phyloP scores from a whole-genome alignment of 2,888 invertebrate genomes.

The Alloscopus bannaensis region DNA sequence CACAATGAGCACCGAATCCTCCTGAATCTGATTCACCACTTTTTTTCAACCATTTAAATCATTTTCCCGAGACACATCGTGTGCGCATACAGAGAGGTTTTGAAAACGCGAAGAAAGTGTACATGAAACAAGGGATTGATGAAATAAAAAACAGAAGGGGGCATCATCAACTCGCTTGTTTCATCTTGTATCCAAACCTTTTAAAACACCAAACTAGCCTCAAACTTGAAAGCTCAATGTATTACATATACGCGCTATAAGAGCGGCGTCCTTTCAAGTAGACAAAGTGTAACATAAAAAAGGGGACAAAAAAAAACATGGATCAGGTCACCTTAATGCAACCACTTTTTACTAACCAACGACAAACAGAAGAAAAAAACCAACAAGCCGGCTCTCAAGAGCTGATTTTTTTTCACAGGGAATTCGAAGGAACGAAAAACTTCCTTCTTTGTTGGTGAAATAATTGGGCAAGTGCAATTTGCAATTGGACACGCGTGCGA shows the following conservation, averaged over 20 bases:
- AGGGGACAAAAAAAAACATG: conserved; percentile 39
- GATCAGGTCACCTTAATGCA: conserved; percentile 19
- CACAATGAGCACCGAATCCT: neutral
- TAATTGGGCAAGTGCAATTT: conserved; percentile 70
- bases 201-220: neutral
- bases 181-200: neutral
- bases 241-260: too few relatives aligned
- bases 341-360: neutral
- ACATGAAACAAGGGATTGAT: conserved; percentile 50
- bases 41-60: too few relatives aligned
- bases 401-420: neutral
- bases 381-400: neutral
- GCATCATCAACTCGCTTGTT: conserved; percentile 29
- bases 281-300: conserved; percentile 48
- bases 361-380: conserved; percentile 13
- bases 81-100: neutral
- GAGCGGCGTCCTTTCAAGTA: conserved; percentile 54
- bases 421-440: neutral
- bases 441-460: conserved; percentile 30
- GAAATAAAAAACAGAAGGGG: conserved; percentile 54
- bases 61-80: neutral
- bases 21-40: conserved; percentile 43
- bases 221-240: conserved; percentile 39
- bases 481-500: conserved; percentile 70
- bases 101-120: conserved; percentile 26